A percentile compares a stretch with the other conserved stretches of the same genome.
phyloP scores from a whole-genome alignment of 2,797 vertebrate species.

The Pteronotus mesoamericanus region DNA sequence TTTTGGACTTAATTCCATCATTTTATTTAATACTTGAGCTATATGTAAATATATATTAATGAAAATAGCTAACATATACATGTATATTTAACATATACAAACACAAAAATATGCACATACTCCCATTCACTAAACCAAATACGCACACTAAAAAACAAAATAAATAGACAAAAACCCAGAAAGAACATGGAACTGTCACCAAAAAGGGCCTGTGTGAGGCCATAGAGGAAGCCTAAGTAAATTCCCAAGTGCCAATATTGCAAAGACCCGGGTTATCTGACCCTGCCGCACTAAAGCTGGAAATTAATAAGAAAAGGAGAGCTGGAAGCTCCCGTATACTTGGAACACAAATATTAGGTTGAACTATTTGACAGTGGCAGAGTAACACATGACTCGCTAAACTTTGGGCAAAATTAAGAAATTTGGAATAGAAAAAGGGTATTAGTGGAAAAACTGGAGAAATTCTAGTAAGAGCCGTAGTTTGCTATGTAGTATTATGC shows the following conservation, averaged over 20 bases:
- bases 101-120: background rate
- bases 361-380: background rate
- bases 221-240: background rate
- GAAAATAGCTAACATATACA: background rate
- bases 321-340: background rate
- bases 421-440: background rate
- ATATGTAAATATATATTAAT: background rate
- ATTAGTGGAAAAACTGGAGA: background rate
- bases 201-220: background rate
- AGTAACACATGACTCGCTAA: background rate
- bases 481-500: background rate
- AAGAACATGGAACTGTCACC: background rate
- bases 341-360: background rate
- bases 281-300: background rate
- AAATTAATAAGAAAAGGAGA: background rate
- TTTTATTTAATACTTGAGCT: background rate
- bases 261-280: background rate
- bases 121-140: background rate
- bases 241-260: background rate
- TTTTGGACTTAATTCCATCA: background rate
- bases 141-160: background rate
- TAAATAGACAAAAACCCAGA: background rate
- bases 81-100: background rate
- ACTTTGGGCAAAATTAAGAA: background rate
- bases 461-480: background rate